Conservation (phyloP, 2,797 vertebrate genomes). For the Jordanella pulchra region DNA sequence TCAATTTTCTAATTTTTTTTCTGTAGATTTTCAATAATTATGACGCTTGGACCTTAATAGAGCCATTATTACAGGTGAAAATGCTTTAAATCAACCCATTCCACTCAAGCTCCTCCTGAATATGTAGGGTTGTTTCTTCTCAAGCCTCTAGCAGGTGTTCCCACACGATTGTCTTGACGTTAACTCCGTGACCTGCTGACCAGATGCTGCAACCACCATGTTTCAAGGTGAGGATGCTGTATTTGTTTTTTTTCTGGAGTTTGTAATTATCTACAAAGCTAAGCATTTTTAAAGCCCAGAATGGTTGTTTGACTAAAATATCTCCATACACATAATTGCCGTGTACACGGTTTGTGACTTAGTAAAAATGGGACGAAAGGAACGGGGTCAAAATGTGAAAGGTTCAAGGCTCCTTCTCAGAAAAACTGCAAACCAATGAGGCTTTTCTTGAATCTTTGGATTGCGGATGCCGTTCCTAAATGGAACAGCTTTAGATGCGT, state of each 20-base stretch:
- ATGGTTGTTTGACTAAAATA: not conserved
- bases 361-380: not conserved
- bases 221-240: not conserved
- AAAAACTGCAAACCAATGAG: slow-evolving; percentile 20
- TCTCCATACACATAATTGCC: not conserved
- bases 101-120: not conserved
- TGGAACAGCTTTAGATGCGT: slow-evolving; percentile 16
- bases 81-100: not conserved
- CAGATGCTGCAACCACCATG: not conserved
- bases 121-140: not conserved
- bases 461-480: slow-evolving; percentile 20
- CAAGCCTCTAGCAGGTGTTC: no score
- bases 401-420: slow-evolving; percentile 3
- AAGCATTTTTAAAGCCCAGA: not conserved
- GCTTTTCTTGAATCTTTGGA: slow-evolving; percentile 36
- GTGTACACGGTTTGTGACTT: not conserved
- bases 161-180: no score
- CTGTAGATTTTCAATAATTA: not conserved
- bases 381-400: not conserved
- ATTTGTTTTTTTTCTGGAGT: not conserved
- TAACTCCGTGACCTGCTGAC: no score
- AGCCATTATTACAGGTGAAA: not conserved
- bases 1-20: not conserved
- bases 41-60: not conserved
- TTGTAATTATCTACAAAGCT: not conserved